Percentiles rank a stretch among this genome's conserved stretches.
Evolutionary conservation across 2,797 vertebrate species (phyloP).

Genomic region (Apodemus agrarius): DNA sequence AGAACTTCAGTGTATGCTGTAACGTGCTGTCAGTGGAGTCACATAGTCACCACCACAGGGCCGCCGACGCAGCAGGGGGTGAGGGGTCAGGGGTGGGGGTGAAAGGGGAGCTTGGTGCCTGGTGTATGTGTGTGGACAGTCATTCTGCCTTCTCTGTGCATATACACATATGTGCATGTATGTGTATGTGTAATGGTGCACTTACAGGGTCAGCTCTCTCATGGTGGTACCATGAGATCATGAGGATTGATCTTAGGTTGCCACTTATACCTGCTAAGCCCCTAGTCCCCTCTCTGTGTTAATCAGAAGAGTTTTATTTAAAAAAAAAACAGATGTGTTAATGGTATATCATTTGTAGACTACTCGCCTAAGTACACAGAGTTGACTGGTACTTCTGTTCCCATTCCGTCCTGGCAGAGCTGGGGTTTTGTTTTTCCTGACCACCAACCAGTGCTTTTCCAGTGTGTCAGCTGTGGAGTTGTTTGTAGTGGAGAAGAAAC

Average conservation of each 20-base stretch:
- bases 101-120: no score
- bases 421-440: slow-evolving; percentile 95
- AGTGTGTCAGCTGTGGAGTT: slow-evolving; percentile 94
- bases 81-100: no score
- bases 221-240: no score
- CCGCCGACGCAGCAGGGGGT: not conserved
- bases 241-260: not conserved
- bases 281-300: not conserved
- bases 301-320: not conserved
- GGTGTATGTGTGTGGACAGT: not conserved
- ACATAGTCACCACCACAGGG: not conserved
- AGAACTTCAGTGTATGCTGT: not conserved
- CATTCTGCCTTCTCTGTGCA: not conserved
- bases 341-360: not conserved
- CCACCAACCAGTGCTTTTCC: slow-evolving; percentile 95
- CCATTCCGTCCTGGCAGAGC: slow-evolving; percentile 85
- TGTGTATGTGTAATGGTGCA: not conserved
- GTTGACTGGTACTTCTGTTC: not conserved
- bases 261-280: not conserved
- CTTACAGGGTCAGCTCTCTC: not conserved
- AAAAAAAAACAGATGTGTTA: not conserved
- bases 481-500: slow-evolving; percentile 94
- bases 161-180: not conserved
- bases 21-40: not conserved
- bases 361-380: not conserved